These are phyloP conservation scores for Hydriomena furcata DNA, from an alignment of 2,888 invertebrate genomes.

Conservation along the genomic window DNA sequence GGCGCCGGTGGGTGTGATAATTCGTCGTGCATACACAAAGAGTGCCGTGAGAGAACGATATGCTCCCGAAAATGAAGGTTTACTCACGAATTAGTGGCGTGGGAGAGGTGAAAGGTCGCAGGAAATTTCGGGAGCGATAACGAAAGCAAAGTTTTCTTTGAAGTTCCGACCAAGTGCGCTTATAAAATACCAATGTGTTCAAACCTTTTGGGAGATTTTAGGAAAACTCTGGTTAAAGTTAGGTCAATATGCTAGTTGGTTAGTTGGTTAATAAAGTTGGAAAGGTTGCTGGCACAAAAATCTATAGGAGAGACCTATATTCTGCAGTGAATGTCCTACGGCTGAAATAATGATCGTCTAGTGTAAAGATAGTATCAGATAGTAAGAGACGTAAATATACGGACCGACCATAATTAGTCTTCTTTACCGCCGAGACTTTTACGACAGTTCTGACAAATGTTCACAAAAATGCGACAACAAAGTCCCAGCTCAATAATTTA, in stretches of 20 bases:
- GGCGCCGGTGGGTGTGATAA: conserved; percentile 79
- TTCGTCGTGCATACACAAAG: conserved; percentile 75
- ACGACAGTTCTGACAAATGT: conserved; percentile 42
- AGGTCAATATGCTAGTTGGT: conserved; percentile 11
- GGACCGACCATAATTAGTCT: conserved; percentile 20
- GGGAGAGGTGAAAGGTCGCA: conserved; percentile 78
- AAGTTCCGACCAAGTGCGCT: conserved; percentile 38
- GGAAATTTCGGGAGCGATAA: conserved; percentile 47
- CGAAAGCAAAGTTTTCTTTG: conserved; percentile 41
- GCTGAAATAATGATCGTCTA: no score
- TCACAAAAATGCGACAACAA: conserved; percentile 38
- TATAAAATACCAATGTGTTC: conserved; percentile 16
- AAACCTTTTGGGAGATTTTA: conserved; percentile 6
- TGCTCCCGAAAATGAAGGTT: conserved; percentile 73
- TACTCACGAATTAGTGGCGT: conserved; percentile 72
- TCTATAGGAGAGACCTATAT: no score
- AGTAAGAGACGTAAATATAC: conserved; percentile 12
- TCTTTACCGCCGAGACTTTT: conserved; percentile 29
- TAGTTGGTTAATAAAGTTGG: no score
- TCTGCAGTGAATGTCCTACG: no score
- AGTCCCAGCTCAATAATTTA: conserved; percentile 23
- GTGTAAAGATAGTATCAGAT: conserved; percentile 19
- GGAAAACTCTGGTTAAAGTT: conserved; percentile 4
- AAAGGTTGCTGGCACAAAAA: no score
- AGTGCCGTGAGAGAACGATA: conserved; percentile 76